Conservation (phyloP, 2,797 vertebrate species). For the Margarornis squamiger region DNA sequence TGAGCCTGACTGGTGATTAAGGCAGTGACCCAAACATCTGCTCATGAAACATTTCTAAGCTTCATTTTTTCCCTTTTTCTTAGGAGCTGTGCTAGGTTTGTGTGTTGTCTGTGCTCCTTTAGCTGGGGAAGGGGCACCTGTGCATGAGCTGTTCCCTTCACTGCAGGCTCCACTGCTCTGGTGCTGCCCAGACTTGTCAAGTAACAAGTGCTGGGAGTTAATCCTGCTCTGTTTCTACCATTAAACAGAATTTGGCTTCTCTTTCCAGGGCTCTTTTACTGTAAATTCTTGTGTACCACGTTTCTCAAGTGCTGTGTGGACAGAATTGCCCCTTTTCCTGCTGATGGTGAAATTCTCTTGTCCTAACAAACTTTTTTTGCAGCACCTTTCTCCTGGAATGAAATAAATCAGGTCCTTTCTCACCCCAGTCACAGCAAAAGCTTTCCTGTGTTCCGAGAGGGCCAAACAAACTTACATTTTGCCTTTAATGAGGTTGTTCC, state of each 20-base stretch:
- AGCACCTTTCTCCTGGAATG: neutral
- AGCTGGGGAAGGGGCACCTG: neutral
- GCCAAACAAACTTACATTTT: neutral
- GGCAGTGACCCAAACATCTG: neutral
- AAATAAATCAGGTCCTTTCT: neutral
- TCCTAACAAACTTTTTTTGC: neutral
- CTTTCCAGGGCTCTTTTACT: neutral
- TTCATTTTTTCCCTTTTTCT: neutral
- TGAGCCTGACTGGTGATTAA: neutral
- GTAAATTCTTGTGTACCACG: neutral
- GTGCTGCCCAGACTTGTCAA: neutral
- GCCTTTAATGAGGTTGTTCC: neutral
- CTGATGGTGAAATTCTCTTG: neutral
- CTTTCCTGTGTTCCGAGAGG: neutral
- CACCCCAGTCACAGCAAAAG: neutral
- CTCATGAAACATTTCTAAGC: neutral
- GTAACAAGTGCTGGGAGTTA: neutral
- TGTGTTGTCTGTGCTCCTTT: neutral
- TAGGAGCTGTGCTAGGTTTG: neutral
- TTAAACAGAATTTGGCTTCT: neutral
- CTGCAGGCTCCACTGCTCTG: neutral
- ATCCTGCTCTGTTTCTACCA: neutral
- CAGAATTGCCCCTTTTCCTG: neutral
- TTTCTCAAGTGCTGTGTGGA: neutral
- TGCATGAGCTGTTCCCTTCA: neutral